Evolutionary conservation across 2,113 vertebrate genomes (phyloP).

Genomic region (Brachionichthys hirsutus): DNA sequence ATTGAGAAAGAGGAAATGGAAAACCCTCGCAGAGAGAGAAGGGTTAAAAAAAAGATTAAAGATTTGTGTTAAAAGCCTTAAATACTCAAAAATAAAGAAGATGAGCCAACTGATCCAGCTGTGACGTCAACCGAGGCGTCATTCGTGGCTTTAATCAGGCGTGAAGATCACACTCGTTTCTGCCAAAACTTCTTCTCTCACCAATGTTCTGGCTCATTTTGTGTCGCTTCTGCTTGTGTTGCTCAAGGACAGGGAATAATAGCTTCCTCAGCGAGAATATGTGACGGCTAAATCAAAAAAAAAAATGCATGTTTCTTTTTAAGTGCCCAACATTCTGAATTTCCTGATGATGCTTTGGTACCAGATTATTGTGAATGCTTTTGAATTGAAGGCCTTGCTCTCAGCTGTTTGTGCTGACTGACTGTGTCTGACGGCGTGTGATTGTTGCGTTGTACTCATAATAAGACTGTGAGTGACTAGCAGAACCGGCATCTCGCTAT

Average conservation of each 20-base stretch:
- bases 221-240: slow-evolving; percentile 15
- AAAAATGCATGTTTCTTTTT: too few species aligned
- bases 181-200: slow-evolving; percentile 22
- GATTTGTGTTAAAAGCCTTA: too few species aligned
- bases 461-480: slow-evolving; percentile 70
- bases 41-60: too few species aligned
- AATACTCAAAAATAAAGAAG: neutral
- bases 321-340: slow-evolving; percentile 15
- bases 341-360: neutral
- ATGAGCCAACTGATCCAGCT: neutral
- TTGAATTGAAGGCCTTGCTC: slow-evolving; percentile 38
- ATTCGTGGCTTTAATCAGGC: too few species aligned
- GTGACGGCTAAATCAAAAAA: too few species aligned
- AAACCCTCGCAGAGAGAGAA: slow-evolving; percentile 9
- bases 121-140: too few species aligned
- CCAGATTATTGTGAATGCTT: slow-evolving; percentile 7
- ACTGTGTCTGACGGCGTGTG: slow-evolving; percentile 56
- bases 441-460: slow-evolving; percentile 67
- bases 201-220: slow-evolving; percentile 10
- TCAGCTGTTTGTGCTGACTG: slow-evolving; percentile 49
- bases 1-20: slow-evolving; percentile 10
- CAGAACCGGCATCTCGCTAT: slow-evolving; percentile 70
- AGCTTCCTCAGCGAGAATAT: too few species aligned
- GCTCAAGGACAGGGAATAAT: neutral
- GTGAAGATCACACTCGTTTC: neutral